These are phyloP conservation scores for Mormyrops boulengeri DNA, from an alignment of 2,797 vertebrate genomes.

Conservation along the genomic window DNA sequence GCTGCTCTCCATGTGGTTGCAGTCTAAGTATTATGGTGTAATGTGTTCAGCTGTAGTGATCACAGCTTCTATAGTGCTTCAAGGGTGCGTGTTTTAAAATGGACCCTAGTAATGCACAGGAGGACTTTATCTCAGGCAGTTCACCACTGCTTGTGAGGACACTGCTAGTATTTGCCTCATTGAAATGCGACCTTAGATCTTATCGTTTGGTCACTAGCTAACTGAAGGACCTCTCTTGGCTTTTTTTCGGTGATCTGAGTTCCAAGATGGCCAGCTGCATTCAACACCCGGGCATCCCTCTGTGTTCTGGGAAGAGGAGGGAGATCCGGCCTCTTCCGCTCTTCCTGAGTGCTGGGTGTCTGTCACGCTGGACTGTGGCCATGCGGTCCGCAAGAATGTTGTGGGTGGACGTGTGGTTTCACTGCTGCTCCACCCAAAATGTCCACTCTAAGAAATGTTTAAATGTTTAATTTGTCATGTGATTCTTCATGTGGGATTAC, in stretches of 20 bases:
- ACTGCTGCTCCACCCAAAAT: not conserved
- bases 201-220: not conserved
- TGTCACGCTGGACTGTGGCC: not conserved
- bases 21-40: not conserved
- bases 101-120: not conserved
- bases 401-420: not conserved
- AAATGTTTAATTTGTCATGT: not conserved
- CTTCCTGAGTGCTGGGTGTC: not conserved
- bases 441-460: not conserved
- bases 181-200: not conserved
- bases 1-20: not conserved
- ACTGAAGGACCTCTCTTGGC: not conserved
- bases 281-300: not conserved
- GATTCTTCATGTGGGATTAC: not conserved
- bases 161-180: not conserved
- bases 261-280: slow-evolving; percentile 11
- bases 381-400: not conserved
- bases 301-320: not conserved
- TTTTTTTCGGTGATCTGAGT: not conserved
- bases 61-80: not conserved
- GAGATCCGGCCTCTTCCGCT: not conserved
- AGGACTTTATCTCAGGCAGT: not conserved
- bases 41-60: not conserved
- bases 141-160: not conserved
- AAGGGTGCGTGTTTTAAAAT: not conserved